Conservation (phyloP, 2,113 vertebrate species). For the Xiphophorus hellerii region DNA sequence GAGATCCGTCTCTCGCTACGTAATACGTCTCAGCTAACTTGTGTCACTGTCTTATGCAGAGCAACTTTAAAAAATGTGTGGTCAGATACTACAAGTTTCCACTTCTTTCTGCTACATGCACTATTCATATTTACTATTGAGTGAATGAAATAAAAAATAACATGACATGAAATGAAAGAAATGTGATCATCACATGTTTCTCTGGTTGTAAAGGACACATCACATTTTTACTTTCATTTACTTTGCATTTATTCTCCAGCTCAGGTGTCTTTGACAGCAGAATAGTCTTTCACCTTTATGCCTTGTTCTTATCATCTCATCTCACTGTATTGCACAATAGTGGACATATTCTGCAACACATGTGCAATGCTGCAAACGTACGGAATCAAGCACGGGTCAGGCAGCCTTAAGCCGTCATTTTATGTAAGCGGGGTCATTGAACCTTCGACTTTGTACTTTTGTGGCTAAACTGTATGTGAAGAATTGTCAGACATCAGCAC, state of each 20-base stretch:
- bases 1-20: neutral
- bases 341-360: conserved; percentile 8
- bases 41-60: neutral
- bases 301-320: conserved; percentile 28
- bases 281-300: conserved; percentile 32
- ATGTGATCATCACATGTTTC: neutral
- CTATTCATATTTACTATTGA: no score
- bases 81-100: no score
- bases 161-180: neutral
- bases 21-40: neutral
- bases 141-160: no score
- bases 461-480: neutral
- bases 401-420: conserved; percentile 12
- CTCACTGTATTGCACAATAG: conserved; percentile 29
- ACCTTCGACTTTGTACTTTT: conserved; percentile 50
- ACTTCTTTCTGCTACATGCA: no score
- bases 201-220: neutral
- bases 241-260: neutral
- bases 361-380: neutral
- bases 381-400: neutral
- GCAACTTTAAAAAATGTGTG: neutral
- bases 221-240: neutral
- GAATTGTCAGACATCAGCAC: neutral
- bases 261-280: neutral
- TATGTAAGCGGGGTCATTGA: conserved; percentile 28